These are phyloP conservation scores for Phyllostomus discolor DNA, from an alignment of 2,113 vertebrate species.

Conservation along the genomic window DNA sequence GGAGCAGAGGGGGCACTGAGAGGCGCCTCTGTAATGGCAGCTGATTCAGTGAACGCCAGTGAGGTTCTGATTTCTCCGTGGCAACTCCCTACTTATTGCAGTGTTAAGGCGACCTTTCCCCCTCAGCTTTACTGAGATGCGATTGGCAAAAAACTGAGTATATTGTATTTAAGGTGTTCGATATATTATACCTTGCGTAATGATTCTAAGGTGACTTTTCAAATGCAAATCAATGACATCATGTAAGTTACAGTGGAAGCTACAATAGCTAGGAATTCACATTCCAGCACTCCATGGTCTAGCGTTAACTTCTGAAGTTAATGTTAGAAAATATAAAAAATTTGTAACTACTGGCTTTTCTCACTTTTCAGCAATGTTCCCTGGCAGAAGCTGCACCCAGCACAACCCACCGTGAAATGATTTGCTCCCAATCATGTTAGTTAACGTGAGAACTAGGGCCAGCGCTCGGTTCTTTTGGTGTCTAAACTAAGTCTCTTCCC, in stretches of 20 bases:
- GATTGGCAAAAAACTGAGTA: background rate
- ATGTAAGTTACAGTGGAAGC: background rate
- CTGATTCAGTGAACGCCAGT: background rate
- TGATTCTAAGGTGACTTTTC: background rate
- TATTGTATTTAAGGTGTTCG: background rate
- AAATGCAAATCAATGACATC: background rate
- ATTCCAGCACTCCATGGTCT: background rate
- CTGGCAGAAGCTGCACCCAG: background rate
- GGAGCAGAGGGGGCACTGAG: background rate
- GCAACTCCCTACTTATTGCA: background rate
- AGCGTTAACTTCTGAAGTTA: background rate
- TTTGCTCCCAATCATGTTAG: background rate
- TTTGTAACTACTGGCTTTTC: background rate
- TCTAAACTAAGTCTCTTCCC: background rate
- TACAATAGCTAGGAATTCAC: background rate
- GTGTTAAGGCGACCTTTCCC: background rate
- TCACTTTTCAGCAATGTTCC: background rate
- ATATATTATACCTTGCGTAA: background rate
- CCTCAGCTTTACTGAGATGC: background rate
- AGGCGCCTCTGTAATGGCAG: background rate
- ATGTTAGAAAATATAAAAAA: background rate
- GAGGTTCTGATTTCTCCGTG: background rate
- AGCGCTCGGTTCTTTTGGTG: background rate
- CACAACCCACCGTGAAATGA: background rate
- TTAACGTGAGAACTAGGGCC: background rate